Evolutionary conservation across 2,797 vertebrate genomes (phyloP).

Genomic region (Sylvia borin): DNA sequence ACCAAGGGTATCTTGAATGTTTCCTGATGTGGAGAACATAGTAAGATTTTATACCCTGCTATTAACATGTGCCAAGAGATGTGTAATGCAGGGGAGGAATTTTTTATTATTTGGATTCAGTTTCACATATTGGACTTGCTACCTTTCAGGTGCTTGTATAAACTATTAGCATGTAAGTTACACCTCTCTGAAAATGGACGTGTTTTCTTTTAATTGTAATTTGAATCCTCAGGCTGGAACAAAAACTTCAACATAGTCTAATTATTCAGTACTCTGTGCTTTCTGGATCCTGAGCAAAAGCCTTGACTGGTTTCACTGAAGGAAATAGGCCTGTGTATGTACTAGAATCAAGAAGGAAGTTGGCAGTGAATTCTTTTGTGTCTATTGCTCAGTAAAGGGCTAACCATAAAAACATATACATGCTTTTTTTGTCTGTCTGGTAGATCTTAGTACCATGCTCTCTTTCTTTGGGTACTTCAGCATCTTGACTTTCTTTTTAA

Average conservation of each 20-base stretch:
- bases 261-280: neutral
- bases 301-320: neutral
- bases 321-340: neutral
- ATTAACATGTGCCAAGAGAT: neutral
- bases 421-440: neutral
- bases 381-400: neutral
- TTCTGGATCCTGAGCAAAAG: neutral
- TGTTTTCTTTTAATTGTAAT: neutral
- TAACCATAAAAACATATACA: neutral
- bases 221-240: neutral
- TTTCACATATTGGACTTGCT: neutral
- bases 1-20: neutral
- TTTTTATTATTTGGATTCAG: neutral
- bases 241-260: neutral
- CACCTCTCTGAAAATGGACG: neutral
- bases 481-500: neutral
- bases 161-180: neutral
- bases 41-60: neutral
- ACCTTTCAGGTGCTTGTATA: neutral
- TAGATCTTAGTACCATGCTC: neutral
- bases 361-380: neutral
- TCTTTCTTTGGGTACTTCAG: neutral
- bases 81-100: neutral
- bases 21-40: neutral
- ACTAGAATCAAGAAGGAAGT: neutral